Evolutionary conservation across 2,797 vertebrate genomes (phyloP).

Genomic region (Pseudomugil gertrudae): DNA sequence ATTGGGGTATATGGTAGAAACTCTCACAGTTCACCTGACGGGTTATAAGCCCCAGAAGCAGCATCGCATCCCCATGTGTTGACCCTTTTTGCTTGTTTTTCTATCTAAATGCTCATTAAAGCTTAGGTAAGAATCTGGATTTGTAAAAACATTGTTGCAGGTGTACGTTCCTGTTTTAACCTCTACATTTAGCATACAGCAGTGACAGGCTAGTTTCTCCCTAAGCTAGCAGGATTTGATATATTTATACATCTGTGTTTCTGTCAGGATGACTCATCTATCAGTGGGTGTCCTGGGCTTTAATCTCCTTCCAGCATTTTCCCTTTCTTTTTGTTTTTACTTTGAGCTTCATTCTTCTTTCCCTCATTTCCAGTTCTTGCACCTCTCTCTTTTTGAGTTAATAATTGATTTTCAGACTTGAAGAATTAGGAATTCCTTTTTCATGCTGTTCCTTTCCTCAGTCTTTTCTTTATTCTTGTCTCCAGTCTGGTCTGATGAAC

Average conservation of each 20-base stretch:
- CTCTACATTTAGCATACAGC: conserved; percentile 36
- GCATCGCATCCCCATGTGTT: background rate
- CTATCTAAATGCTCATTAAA: conserved; percentile 8
- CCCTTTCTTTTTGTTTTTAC: conserved; percentile 31
- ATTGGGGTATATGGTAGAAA: conserved; percentile 20
- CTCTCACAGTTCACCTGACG: conserved; percentile 1
- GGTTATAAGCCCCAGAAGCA: background rate
- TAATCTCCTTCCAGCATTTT: conserved; percentile 67
- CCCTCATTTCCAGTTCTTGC: conserved; percentile 31
- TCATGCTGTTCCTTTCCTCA: conserved; percentile 17
- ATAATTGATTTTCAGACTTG: conserved; percentile 49
- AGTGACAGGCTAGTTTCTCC: conserved; percentile 27
- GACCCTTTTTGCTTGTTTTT: background rate
- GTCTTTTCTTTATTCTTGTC: conserved; percentile 22
- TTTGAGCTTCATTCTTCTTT: conserved; percentile 36
- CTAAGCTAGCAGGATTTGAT: conserved; percentile 64
- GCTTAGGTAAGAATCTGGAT: conserved; percentile 9
- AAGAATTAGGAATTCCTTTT: conserved; percentile 15
- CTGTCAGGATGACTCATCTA: conserved; percentile 68
- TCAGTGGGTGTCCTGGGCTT: conserved; percentile 71
- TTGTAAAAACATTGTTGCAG: conserved; percentile 11
- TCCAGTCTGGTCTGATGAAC: conserved; percentile 21
- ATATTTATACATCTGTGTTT: conserved; percentile 67
- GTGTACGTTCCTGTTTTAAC: conserved; percentile 36
- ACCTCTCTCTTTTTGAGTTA: conserved; percentile 15